Percentiles rank a stretch among this genome's conserved stretches.
Conservation (phyloP, 2,888 invertebrate genomes). For the Conus canariensis region DNA sequence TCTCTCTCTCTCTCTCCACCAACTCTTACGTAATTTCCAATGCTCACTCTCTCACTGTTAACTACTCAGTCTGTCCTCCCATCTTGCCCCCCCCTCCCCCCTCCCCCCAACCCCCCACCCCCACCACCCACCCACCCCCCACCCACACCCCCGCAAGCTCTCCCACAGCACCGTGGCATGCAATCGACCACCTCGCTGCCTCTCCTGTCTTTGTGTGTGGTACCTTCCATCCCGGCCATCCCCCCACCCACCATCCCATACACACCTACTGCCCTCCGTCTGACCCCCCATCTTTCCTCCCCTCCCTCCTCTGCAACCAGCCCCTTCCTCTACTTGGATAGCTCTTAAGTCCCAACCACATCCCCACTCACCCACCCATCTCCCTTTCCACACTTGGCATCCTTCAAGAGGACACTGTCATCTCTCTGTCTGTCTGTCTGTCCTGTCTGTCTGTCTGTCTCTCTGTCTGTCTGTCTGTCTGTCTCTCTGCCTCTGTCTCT, state of each 20-base stretch:
- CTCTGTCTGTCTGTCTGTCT: not conserved
- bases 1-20: not conserved
- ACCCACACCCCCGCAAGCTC: no score
- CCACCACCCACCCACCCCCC: not conserved
- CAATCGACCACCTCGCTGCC: not conserved
- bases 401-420: no score
- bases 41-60: not conserved
- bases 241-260: not conserved
- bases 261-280: not conserved
- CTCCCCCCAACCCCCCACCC: not conserved
- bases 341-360: no score
- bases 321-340: not conserved
- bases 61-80: not conserved
- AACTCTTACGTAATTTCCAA: no score
- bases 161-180: no score
- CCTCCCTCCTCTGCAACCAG: not conserved
- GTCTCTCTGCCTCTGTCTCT: not conserved
- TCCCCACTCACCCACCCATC: no score
- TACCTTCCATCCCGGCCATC: not conserved
- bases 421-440: no score
- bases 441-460: no score
- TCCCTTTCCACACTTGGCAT: no score
- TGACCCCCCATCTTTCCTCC: not conserved
- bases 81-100: not conserved
- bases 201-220: not conserved